Evolutionary conservation across 2,113 vertebrate species (phyloP).

Genomic region (Himantopus leucocephalus): DNA sequence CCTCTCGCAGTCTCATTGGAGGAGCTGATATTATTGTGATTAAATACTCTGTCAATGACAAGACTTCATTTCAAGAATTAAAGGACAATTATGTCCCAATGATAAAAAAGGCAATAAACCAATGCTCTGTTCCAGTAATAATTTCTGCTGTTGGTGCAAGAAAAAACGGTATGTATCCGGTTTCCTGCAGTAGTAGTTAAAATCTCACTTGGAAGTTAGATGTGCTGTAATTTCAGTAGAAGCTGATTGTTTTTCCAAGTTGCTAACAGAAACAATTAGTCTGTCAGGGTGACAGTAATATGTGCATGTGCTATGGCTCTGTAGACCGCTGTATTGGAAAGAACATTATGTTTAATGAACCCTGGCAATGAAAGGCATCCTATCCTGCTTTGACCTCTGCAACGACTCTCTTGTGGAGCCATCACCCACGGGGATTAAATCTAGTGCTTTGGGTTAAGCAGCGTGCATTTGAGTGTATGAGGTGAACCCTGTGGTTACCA

Average conservation of each 20-base stretch:
- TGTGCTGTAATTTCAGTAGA: not conserved
- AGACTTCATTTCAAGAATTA: conserved; percentile 90
- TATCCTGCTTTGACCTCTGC: not conserved
- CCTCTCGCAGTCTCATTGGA: conserved; percentile 86
- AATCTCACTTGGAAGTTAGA: not conserved
- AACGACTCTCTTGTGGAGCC: not conserved
- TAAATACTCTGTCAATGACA: conserved; percentile 95
- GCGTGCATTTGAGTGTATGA: rapidly evolving
- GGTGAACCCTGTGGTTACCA: not conserved
- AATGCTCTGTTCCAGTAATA: conserved; percentile 88
- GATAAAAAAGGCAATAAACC: conserved; percentile 88
- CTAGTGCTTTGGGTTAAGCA: not conserved
- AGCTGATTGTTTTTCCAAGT: not conserved
- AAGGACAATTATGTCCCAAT: conserved; percentile 88
- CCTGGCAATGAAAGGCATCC: not conserved
- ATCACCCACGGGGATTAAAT: not conserved
- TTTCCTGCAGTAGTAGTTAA: not conserved
- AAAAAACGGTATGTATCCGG: conserved; percentile 84
- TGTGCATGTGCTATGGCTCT: not conserved
- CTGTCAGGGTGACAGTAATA: not conserved
- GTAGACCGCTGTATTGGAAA: not conserved
- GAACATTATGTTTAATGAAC: not conserved
- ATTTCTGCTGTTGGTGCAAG: conserved; percentile 90
- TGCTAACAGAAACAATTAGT: not conserved
- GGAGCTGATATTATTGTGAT: conserved; percentile 93